Conservation (phyloP, 2,888 invertebrate species). For the Harpalus rufipes region DNA sequence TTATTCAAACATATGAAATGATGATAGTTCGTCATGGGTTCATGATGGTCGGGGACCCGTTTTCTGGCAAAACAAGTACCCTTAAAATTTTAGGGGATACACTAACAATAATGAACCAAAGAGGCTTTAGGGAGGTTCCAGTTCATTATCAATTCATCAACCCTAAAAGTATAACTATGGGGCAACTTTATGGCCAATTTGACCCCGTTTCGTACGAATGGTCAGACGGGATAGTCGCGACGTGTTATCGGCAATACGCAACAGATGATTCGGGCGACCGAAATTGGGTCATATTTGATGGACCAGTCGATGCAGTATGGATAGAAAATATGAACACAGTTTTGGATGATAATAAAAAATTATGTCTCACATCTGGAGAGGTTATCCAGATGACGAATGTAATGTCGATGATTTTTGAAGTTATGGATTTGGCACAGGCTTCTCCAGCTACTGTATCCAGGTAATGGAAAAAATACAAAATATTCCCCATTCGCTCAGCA, state of each 20-base stretch:
- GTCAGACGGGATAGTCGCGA: conserved; percentile 92
- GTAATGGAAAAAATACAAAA: no score
- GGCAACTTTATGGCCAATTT: conserved; percentile 94
- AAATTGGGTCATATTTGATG: conserved; percentile 96
- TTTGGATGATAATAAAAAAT: conserved; percentile 91
- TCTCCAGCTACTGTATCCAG: conserved; percentile 91
- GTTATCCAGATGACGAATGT: conserved; percentile 89
- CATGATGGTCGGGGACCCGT: conserved; percentile 92
- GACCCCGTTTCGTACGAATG: conserved; percentile 95
- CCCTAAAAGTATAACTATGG: conserved; percentile 95
- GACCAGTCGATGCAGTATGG: conserved; percentile 94
- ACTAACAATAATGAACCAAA: conserved; percentile 84
- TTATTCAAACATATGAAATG: conserved; percentile 96
- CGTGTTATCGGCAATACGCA: conserved; percentile 88
- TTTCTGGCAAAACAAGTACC: conserved; percentile 90
- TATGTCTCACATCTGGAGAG: conserved; percentile 92
- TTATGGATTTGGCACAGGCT: conserved; percentile 90
- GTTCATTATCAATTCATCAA: conserved; percentile 90
- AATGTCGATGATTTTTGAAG: conserved; percentile 94
- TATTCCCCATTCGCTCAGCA: no score
- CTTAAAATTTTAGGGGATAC: conserved; percentile 87
- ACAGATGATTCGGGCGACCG: conserved; percentile 85
- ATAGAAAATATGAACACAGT: conserved; percentile 95
- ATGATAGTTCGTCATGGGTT: conserved; percentile 96
- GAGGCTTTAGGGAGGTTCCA: conserved; percentile 80